A percentile compares a stretch with the other conserved stretches of the same genome.
phyloP scores from a whole-genome alignment of 1,140 invertebrate species.

The Drosophila sp. region DNA sequence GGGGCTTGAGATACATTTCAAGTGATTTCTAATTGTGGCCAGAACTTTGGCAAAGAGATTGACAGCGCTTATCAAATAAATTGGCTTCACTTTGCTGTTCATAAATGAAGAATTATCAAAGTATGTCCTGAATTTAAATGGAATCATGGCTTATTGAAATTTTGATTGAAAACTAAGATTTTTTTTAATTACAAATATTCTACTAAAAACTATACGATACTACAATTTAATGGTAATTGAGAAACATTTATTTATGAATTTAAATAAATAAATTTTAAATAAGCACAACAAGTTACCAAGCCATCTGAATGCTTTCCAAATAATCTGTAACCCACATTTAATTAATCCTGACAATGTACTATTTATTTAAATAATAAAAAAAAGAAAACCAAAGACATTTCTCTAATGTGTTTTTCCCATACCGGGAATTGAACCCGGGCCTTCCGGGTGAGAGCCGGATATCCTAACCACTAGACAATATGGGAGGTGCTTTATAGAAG shows the following conservation, averaged over 20 bases:
- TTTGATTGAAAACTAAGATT: too few species aligned
- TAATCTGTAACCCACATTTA: too few species aligned
- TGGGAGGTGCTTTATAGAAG: constrained; percentile 19
- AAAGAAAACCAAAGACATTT: not conserved
- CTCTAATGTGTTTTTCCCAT: constrained; percentile 87
- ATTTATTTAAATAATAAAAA: constrained; percentile 16
- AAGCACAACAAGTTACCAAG: too few species aligned
- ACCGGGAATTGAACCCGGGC: constrained; percentile 94
- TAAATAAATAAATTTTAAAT: too few species aligned
- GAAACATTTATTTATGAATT: too few species aligned
- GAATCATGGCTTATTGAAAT: too few species aligned
- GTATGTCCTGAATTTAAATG: constrained; percentile 18
- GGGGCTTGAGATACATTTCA: constrained; percentile 7
- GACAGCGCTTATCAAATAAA: constrained; percentile 23
- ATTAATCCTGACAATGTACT: not conserved
- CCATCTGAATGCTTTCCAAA: too few species aligned
- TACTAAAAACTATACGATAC: too few species aligned
- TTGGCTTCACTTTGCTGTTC: constrained; percentile 1
- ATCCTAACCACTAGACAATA: constrained; percentile 56
- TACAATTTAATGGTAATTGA: too few species aligned
- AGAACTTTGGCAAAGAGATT: not conserved
- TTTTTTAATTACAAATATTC: too few species aligned
- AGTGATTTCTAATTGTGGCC: constrained; percentile 13
- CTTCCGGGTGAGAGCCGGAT: constrained; percentile 88
- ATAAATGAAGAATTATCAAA: not conserved